phyloP scores from a whole-genome alignment of 2,113 vertebrate genomes.

The Excalfactoria chinensis region DNA sequence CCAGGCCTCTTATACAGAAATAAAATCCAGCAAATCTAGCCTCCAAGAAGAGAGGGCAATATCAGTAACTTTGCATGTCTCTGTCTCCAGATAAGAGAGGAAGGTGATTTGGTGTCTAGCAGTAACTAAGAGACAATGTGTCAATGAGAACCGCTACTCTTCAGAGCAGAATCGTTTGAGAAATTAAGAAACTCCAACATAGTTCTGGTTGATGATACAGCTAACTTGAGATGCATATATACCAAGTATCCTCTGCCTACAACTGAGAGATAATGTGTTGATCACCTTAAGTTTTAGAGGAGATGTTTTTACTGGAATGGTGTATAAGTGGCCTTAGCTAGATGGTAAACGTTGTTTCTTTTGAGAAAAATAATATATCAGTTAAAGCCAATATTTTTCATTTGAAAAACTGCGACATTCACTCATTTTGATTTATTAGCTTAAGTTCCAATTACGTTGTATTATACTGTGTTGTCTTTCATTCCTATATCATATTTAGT shows the following conservation, averaged over 20 bases:
- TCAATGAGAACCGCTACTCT: not conserved
- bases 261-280: not conserved
- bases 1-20: not conserved
- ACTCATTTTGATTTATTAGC: no score
- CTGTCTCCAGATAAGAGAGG: not conserved
- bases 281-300: not conserved
- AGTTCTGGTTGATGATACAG: not conserved
- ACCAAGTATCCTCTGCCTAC: not conserved
- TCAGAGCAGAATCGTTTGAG: not conserved
- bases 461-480: no score
- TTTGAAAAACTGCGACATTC: not conserved
- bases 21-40: not conserved
- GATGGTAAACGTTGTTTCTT: not conserved
- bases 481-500: no score
- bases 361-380: not conserved
- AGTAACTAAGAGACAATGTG: not conserved
- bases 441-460: no score
- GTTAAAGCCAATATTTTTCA: not conserved
- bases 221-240: not conserved
- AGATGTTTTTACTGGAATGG: not conserved
- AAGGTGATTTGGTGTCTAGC: not conserved
- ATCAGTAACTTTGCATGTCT: not conserved
- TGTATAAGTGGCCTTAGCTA: not conserved
- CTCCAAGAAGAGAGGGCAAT: not conserved
- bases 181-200: not conserved